Evolutionary conservation across 2,888 invertebrate genomes (phyloP), one percentile per base, ranked within the genome.

Genomic region (Allolobophora icterica): DNA sequence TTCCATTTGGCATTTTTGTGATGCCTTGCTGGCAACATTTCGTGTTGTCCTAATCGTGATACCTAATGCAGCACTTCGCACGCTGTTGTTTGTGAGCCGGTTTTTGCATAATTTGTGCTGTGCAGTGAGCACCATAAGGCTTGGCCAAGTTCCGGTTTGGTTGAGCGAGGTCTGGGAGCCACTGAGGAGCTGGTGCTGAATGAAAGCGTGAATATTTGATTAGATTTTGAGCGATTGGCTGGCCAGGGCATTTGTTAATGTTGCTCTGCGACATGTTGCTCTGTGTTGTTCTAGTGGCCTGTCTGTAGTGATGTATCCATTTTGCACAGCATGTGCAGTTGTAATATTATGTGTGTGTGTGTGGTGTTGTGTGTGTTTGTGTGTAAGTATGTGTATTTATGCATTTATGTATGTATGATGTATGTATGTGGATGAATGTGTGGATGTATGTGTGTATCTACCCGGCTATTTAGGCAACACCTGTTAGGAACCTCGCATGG

Each of bases 171-270:
- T 71, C 71, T 71, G 71, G 71, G 30, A n/a, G 71, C n/a, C 71
- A 71, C 71, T n/a, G 71, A 71, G 71, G 71, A n/a, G 71, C 15
- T 30, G n/a, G 11, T 71, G 71, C 71, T n/a, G n/a, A 71, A 71
- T n/a, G n/a, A 71, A 71, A 71, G 71, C 71, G 30, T 71, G 71
- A 71, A 71, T 71, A 71, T 71, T 71, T 71, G 71, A 71, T 71
- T n/a, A 71, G 52, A 71, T 71, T 71, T 71, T 71, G 71, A 71
- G 71, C n/a, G n/a, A n/a, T 71, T 71, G 71, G 71, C n/a, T 71
- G 71, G n/a, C 30, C 71, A 1, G n/a, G n/a, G n/a, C n/a, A n/a
- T n/a, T n/a, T 71, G 71, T 71, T 71, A n/a, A 71, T 71, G 71
- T 71, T n/a, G 52, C 45, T 17, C 45, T 45, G 45, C 45, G 45